These are phyloP conservation scores for Sebastiscus albofasciatus DNA, from an alignment of 2,797 vertebrate genomes.

Conservation along the genomic window DNA sequence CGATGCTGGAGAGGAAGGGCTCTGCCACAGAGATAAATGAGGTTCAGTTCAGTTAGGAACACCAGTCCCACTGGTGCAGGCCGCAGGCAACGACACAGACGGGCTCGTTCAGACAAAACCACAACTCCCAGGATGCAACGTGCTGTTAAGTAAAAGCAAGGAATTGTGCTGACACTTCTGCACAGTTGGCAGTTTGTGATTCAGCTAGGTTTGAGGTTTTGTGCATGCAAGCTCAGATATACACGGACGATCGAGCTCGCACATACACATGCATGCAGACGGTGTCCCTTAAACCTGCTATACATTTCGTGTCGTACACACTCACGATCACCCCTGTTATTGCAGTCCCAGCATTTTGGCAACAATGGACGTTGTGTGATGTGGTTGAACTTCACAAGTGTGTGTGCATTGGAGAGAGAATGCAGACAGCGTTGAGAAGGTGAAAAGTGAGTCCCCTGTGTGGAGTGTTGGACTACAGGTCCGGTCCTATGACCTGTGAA, in stretches of 20 bases:
- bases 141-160: conserved; percentile 70
- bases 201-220: conserved; percentile 66
- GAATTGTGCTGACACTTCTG: conserved; percentile 76
- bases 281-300: conserved; percentile 41
- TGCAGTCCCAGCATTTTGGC: conserved; percentile 56
- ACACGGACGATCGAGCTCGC: conserved; percentile 1
- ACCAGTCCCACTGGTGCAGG: conserved; percentile 63
- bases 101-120: conserved; percentile 73
- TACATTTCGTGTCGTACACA: conserved; percentile 50
- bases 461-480: conserved; percentile 48
- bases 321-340: conserved; percentile 56
- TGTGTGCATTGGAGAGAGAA: conserved; percentile 42
- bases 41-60: conserved; percentile 62
- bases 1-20: conserved; percentile 60
- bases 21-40: conserved; percentile 81
- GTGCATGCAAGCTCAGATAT: conserved; percentile 33
- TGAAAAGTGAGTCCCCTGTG: conserved; percentile 70
- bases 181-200: conserved; percentile 70
- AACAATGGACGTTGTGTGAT: conserved; percentile 59
- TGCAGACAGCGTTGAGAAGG: conserved; percentile 56
- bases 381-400: conserved; percentile 70
- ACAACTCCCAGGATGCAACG: conserved; percentile 83
- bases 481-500: conserved; percentile 76
- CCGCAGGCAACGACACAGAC: conserved; percentile 62
- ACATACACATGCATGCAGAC: conserved; percentile 13